Conservation (phyloP, 2,113 vertebrate genomes). For the Oenanthe melanoleuca region DNA sequence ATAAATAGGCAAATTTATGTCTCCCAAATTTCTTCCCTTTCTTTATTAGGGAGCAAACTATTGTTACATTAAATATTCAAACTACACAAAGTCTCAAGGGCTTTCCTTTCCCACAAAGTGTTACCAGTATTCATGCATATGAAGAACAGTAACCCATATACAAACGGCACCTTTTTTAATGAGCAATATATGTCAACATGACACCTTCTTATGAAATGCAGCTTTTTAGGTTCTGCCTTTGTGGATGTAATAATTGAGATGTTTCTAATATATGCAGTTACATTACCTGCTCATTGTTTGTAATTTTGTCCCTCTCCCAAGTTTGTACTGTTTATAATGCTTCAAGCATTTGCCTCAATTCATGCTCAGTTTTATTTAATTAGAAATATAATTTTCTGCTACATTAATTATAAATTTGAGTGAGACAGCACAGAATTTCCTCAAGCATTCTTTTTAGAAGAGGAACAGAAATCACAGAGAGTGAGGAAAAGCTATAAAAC, state of each 20-base stretch:
- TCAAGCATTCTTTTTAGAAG: slow-evolving; percentile 11
- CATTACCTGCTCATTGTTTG: slow-evolving; percentile 60
- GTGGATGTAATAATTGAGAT: slow-evolving; percentile 73
- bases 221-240: slow-evolving; percentile 68
- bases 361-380: slow-evolving; percentile 62
- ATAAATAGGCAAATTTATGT: slow-evolving; percentile 52
- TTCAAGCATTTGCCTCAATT: slow-evolving; percentile 37
- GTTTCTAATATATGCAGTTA: slow-evolving; percentile 70
- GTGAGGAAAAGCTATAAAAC: not conserved
- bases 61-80: slow-evolving; percentile 73
- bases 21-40: slow-evolving; percentile 63
- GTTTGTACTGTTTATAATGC: slow-evolving; percentile 43
- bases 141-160: slow-evolving; percentile 66
- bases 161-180: slow-evolving; percentile 70
- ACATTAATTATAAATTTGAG: slow-evolving; percentile 64
- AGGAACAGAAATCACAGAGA: not conserved
- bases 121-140: slow-evolving; percentile 67
- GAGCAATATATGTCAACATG: slow-evolving; percentile 73
- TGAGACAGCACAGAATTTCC: slow-evolving; percentile 7
- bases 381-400: slow-evolving; percentile 66
- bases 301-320: slow-evolving; percentile 30
- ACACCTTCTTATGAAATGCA: slow-evolving; percentile 71
- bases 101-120: slow-evolving; percentile 61
- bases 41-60: slow-evolving; percentile 66
- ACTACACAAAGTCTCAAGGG: slow-evolving; percentile 65